Evolutionary conservation across 2,113 vertebrate species (phyloP).

Genomic region (Alaudala cheleensis): DNA sequence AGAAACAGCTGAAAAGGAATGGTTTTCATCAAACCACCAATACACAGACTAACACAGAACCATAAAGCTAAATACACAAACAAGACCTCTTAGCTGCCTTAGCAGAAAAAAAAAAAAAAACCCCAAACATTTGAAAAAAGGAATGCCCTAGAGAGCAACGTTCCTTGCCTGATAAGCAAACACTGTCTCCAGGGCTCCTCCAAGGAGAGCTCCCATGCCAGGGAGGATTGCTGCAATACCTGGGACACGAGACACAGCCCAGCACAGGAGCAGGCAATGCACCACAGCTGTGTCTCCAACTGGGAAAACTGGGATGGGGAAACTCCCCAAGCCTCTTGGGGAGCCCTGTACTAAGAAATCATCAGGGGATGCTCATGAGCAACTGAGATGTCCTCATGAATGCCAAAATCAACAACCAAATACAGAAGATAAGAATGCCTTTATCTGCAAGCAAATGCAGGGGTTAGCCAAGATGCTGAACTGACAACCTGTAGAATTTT

Average conservation of each 20-base stretch:
- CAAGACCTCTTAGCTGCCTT: background rate
- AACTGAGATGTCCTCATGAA: background rate
- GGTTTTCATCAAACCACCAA: background rate
- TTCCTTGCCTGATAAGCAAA: background rate
- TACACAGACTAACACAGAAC: background rate
- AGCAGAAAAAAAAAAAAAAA: background rate
- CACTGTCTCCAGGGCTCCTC: background rate
- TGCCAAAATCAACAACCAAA: background rate
- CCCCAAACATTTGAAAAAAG: background rate
- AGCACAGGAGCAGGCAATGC: rapidly evolving
- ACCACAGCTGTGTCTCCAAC: too few relatives aligned
- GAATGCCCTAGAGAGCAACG: background rate
- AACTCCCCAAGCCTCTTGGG: background rate
- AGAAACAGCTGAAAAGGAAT: background rate
- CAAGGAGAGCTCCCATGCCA: background rate
- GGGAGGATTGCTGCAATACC: background rate
- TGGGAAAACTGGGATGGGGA: background rate
- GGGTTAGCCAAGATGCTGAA: background rate
- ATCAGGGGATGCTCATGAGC: background rate
- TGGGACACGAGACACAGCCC: background rate
- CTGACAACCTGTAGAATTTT: background rate
- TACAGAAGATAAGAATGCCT: rapidly evolving
- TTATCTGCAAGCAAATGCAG: background rate
- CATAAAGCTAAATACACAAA: background rate
- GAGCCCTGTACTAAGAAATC: background rate